Evolutionary conservation across 2,113 vertebrate species (phyloP).

Genomic region (Gopherus flavomarginatus): DNA sequence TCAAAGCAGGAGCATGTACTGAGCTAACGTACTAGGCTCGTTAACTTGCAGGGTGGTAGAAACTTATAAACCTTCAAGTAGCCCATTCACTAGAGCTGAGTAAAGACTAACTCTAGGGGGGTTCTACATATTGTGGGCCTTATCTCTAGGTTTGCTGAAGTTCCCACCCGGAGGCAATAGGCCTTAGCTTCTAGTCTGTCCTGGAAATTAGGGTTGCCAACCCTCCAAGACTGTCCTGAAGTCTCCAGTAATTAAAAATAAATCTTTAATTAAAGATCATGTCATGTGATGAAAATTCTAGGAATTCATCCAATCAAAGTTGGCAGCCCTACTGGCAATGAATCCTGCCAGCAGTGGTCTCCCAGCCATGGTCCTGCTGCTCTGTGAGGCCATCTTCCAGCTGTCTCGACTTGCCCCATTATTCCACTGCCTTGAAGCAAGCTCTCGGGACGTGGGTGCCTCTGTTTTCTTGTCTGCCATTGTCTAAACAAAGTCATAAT

Average conservation of each 20-base stretch:
- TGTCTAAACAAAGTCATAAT: background rate
- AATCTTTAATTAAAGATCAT: no score
- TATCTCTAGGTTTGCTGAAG: background rate
- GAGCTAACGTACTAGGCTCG: background rate
- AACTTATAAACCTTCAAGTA: background rate
- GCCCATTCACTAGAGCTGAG: background rate
- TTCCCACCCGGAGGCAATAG: background rate
- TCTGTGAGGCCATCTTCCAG: no score
- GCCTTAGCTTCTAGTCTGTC: background rate
- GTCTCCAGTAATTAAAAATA: no score
- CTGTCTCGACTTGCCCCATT: background rate
- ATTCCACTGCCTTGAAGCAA: background rate
- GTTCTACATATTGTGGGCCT: background rate
- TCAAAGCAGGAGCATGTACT: background rate
- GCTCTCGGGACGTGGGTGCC: background rate
- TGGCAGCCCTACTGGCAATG: background rate
- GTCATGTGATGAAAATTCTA: no score
- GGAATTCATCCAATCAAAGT: no score
- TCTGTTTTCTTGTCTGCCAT: background rate
- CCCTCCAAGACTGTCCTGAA: no score
- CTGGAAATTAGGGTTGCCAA: background rate
- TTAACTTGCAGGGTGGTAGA: background rate
- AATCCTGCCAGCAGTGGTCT: background rate
- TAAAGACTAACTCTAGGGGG: background rate
- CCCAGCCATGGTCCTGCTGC: background rate